Percentiles rank a stretch among this genome's conserved stretches.
phyloP scores from a whole-genome alignment of 2,113 vertebrate genomes.

The Elanus axillaris region DNA sequence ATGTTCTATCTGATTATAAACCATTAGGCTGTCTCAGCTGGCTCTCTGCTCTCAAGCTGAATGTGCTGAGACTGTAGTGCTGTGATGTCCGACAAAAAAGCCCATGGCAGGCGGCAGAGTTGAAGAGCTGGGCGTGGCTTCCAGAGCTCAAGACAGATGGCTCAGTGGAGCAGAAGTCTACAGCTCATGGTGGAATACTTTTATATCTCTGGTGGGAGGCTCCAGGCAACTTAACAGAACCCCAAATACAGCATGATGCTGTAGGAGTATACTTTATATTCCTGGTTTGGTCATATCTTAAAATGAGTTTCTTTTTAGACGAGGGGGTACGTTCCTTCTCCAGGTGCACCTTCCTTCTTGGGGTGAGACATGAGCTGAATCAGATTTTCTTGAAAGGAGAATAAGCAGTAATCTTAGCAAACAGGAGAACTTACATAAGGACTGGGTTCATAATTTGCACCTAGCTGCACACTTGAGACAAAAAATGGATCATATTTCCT shows the following conservation, averaged over 20 bases:
- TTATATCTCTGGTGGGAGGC: constrained; percentile 50
- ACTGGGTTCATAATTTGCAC: neutral
- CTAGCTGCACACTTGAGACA: neutral
- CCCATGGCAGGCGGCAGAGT: fast-evolving
- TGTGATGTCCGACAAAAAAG: neutral
- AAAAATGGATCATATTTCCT: constrained; percentile 3
- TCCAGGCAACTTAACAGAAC: constrained; percentile 5
- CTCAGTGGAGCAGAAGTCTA: neutral
- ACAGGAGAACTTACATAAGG: neutral
- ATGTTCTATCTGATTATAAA: neutral
- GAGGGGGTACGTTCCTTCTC: neutral
- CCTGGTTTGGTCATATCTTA: neutral
- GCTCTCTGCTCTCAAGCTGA: neutral
- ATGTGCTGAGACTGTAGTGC: fast-evolving
- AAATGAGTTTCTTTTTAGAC: neutral
- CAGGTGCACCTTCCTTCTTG: neutral
- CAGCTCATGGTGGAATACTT: neutral
- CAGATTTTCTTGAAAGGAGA: neutral
- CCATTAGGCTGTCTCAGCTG: neutral
- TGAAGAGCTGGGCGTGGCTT: neutral
- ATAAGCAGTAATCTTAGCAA: neutral
- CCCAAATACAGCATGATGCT: constrained; percentile 6
- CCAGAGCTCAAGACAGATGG: neutral
- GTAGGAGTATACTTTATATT: neutral
- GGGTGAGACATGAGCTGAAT: neutral